Base-by-base conservation (phyloP, 1,140 invertebrate genomes). In the Lethocerus indicus region DNA sequence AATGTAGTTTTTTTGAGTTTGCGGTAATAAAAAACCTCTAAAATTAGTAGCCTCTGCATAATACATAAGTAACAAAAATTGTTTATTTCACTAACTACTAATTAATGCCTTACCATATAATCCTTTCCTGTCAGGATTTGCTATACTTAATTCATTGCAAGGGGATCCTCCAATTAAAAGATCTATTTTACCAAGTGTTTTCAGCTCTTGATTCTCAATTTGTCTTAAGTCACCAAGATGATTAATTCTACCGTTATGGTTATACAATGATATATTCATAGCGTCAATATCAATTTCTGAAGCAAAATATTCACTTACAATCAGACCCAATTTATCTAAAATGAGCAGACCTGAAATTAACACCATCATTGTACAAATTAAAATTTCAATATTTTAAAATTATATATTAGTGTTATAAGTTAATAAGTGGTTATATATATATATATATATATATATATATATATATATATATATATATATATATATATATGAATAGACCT, bases 391-490 rank as follows among this genome's bases (percentile, higher is more conserved):
- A 32, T 32, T n/a, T n/a, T n/a, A n/a, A n/a, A n/a, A n/a, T n/a
- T n/a, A n/a, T n/a, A n/a, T n/a, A n/a, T n/a, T n/a, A n/a, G n/a
- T n/a, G n/a, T n/a, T n/a, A n/a, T n/a, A 9, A n/a, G 21, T 44
- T 21, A 21, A 18, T 44, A 13, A 24, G 7, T 44, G 20, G 6
- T 21, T 44, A 44, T 44, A 44, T 44, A 40, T 40, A 40, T 40
- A 40, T 40, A 40, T 40, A 40, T 40, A 40, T 40, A 40, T 40
- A 40, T 40, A 40, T 40, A 40, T 40, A 40, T 40, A 40, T 40
- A 40, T 40, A 40, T 40, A 40, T 40, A 40, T 40, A 40, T 40
- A 40, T 40, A 40, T 40, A 42, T 42, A 24, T 42, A 4, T 42
- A n/a, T 24, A 24, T 41, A 41, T 41, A 3, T 41, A 3, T 41